phyloP scores from a whole-genome alignment of 2,113 vertebrate species.

The Eurypyga helias region DNA sequence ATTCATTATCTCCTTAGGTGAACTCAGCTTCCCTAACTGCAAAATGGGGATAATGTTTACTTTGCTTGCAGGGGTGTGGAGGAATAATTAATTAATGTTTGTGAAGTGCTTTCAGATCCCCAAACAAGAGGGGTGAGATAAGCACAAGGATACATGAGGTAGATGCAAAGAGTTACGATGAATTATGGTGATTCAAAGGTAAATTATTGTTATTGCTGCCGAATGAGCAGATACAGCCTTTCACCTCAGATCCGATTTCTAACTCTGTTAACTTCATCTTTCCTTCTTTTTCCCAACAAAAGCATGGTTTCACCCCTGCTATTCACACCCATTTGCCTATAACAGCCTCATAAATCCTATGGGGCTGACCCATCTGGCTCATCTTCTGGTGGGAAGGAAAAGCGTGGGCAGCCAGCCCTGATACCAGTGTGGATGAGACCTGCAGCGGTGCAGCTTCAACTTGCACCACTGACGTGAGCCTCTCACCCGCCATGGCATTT shows the following conservation, averaged over 20 bases:
- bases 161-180: neutral
- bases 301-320: neutral
- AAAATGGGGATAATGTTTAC: constrained; percentile 1
- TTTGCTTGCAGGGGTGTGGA: constrained; percentile 36
- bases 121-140: constrained; percentile 10
- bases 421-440: rapidly evolving
- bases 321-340: neutral
- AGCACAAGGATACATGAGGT: neutral
- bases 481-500: neutral
- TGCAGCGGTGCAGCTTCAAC: neutral
- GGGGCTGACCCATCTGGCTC: neutral
- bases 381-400: neutral
- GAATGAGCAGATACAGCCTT: neutral
- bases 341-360: neutral
- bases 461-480: neutral
- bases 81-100: constrained; percentile 54
- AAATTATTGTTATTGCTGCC: constrained; percentile 15
- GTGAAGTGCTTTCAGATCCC: constrained; percentile 27
- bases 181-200: neutral
- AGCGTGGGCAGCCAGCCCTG: neutral
- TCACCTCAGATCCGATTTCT: neutral
- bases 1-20: neutral
- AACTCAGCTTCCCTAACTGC: neutral
- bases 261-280: neutral
- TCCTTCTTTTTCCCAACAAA: neutral